Evolutionary conservation across 2,888 invertebrate species (phyloP).

Genomic region (Ceramica pisi): DNA sequence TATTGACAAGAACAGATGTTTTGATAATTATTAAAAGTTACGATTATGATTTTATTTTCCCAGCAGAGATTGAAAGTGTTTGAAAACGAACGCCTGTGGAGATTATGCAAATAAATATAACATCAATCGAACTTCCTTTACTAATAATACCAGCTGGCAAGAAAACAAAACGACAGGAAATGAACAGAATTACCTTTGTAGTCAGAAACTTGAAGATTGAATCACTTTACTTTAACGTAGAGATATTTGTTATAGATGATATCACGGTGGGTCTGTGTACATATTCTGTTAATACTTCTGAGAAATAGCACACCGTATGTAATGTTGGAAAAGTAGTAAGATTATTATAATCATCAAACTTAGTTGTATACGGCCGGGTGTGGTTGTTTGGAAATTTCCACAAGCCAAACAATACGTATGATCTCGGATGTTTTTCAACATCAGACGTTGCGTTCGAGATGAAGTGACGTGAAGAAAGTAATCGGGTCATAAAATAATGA

Average conservation of each 20-base stretch:
- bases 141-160: conserved; percentile 38
- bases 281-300: conserved; percentile 32
- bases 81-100: conserved; percentile 32
- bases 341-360: conserved; percentile 55
- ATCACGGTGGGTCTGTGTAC: conserved; percentile 36
- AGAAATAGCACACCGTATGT: conserved; percentile 29
- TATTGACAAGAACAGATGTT: conserved; percentile 15
- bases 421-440: conserved; percentile 76
- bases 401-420: conserved; percentile 80
- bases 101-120: conserved; percentile 48
- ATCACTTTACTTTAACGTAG: conserved; percentile 28
- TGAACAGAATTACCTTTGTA: conserved; percentile 55
- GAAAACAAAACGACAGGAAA: conserved; percentile 54
- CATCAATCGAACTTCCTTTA: conserved; percentile 50
- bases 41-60: conserved; percentile 18
- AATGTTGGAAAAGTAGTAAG: conserved; percentile 43
- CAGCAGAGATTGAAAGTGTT: conserved; percentile 26
- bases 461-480: conserved; percentile 60
- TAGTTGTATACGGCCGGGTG: conserved; percentile 47
- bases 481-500: conserved; percentile 63
- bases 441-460: conserved; percentile 58
- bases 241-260: conserved; percentile 49
- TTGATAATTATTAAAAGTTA: conserved; percentile 22
- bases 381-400: conserved; percentile 84
- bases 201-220: conserved; percentile 40